A percentile compares a stretch with the other conserved stretches of the same genome.
Evolutionary conservation across 1,140 invertebrate genomes (phyloP).

Genomic region (Penaeus japonicus): DNA sequence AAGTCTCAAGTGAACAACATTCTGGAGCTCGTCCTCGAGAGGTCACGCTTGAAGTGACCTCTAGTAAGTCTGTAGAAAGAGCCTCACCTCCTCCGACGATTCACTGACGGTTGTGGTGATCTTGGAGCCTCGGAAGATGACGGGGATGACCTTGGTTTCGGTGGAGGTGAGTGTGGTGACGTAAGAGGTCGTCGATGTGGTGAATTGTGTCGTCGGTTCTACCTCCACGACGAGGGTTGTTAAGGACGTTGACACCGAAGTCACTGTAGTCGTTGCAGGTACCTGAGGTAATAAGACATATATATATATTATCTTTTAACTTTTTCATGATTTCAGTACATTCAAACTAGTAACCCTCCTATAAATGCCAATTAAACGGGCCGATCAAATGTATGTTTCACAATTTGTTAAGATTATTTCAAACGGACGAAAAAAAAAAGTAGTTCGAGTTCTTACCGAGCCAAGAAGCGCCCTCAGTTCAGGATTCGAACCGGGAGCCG

Average conservation of each 20-base stretch:
- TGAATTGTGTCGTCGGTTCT: constrained; percentile 51
- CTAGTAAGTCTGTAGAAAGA: background rate
- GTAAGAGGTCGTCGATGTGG: constrained; percentile 58
- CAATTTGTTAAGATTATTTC: background rate
- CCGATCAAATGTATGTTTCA: no score
- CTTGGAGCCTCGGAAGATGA: constrained; percentile 58
- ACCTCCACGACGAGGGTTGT: constrained; percentile 49
- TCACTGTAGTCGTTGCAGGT: constrained; percentile 45
- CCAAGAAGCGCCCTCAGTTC: constrained; percentile 33
- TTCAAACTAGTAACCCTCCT: no score
- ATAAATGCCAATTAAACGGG: no score
- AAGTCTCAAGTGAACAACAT: no score
- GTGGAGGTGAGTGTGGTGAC: constrained; percentile 55
- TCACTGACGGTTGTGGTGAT: constrained; percentile 53
- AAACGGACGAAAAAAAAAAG: background rate
- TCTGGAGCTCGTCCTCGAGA: no score
- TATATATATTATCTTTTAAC: no score
- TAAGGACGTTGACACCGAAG: constrained; percentile 45
- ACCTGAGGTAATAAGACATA: background rate
- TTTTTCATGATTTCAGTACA: no score
- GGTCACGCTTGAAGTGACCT: no score
- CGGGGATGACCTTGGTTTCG: constrained; percentile 51
- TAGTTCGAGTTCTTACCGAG: background rate
- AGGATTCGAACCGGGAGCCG: background rate
- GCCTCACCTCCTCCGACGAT: constrained; percentile 39